These are phyloP conservation scores for Meganola albula DNA, from an alignment of 2,888 invertebrate genomes.

Conservation along the genomic window DNA sequence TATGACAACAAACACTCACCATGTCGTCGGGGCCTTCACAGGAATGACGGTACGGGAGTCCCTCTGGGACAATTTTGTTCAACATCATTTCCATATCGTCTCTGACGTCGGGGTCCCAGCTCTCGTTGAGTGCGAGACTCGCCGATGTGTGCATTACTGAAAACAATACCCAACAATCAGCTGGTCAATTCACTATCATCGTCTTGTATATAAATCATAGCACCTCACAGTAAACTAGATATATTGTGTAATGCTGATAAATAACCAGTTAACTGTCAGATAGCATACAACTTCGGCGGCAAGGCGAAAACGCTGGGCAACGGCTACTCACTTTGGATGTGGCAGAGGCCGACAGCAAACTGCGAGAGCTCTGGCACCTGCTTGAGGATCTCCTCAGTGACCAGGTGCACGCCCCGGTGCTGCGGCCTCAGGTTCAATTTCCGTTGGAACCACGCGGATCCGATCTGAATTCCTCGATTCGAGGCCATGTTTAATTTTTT, in stretches of 20 bases:
- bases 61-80: conserved; percentile 99
- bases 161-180: conserved; percentile 64
- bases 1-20: conserved; percentile 79
- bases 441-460: conserved; percentile 98
- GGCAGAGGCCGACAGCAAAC: conserved; percentile 96
- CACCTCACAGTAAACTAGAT: conserved; percentile 26
- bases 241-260: conserved; percentile 34
- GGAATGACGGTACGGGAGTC: conserved; percentile 95
- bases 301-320: conserved; percentile 38
- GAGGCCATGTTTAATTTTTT: conserved; percentile 87
- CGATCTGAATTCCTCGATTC: conserved; percentile 94
- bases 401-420: conserved; percentile 97
- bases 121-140: conserved; percentile 97
- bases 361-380: conserved; percentile 96
- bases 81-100: conserved; percentile 99
- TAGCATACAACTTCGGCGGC: conserved; percentile 62
- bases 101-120: conserved; percentile 98
- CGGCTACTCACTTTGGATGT: conserved; percentile 94
- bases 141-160: conserved; percentile 98
- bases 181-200: conserved; percentile 34
- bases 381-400: conserved; percentile 96
- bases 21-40: conserved; percentile 99
- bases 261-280: conserved; percentile 53
- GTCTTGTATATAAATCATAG: conserved; percentile 20
- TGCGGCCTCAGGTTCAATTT: conserved; percentile 97